Evolutionary conservation across 1,140 invertebrate genomes (phyloP).

Genomic region (Sinella curviseta): DNA sequence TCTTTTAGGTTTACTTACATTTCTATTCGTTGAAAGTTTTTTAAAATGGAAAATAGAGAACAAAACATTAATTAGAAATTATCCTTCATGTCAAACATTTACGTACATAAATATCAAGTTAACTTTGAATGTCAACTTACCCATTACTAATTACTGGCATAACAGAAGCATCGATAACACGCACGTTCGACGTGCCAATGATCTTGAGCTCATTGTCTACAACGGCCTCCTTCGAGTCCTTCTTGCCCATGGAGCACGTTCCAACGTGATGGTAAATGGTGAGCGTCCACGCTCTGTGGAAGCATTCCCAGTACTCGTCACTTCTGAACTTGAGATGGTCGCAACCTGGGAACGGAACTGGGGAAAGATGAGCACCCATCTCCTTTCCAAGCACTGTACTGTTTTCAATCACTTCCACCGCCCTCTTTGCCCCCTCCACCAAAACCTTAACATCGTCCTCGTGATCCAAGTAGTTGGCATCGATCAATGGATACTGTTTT

Average conservation of each 20-base stretch:
- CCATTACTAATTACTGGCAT: constrained; percentile 61
- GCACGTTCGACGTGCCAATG: constrained; percentile 56
- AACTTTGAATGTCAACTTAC: constrained; percentile 41
- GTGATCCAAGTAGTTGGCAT: constrained; percentile 65
- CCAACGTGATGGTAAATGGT: constrained; percentile 83
- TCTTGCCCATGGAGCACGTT: constrained; percentile 66
- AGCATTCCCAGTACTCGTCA: constrained; percentile 67
- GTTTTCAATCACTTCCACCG: constrained; percentile 32
- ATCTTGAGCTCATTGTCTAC: constrained; percentile 59
- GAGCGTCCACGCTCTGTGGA: constrained; percentile 75
- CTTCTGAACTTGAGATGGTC: constrained; percentile 53
- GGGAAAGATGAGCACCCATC: constrained; percentile 68
- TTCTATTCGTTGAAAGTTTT: neutral
- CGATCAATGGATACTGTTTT: constrained; percentile 63
- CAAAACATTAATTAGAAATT: neutral
- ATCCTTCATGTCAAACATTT: neutral
- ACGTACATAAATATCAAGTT: neutral
- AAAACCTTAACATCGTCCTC: constrained; percentile 52
- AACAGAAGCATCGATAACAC: constrained; percentile 62
- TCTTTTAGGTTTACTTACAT: neutral
- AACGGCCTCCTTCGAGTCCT: constrained; percentile 62
- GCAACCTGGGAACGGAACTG: constrained; percentile 68
- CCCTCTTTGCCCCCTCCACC: constrained; percentile 48
- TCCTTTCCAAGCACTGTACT: constrained; percentile 14
- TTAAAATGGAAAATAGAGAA: neutral